Conservation (phyloP, 2,113 vertebrate genomes). For the Laterallus jamaicensis region DNA sequence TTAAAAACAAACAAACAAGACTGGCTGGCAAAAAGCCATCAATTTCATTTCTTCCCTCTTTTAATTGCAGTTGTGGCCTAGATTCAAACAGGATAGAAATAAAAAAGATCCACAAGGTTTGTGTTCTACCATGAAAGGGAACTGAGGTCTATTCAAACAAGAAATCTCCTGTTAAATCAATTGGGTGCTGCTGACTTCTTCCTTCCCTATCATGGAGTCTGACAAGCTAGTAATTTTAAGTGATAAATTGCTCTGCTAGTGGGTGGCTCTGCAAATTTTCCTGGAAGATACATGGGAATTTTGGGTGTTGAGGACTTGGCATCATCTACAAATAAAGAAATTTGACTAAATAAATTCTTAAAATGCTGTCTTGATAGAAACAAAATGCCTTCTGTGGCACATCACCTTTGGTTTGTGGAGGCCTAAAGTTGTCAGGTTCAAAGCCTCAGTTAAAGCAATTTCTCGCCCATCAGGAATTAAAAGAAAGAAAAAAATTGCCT, state of each 20-base stretch:
- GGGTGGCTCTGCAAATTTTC: background rate
- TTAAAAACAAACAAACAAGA: background rate
- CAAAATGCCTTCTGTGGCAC: background rate
- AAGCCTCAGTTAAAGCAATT: background rate
- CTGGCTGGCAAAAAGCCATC: background rate
- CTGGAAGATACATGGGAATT: background rate
- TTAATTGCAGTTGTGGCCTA: background rate
- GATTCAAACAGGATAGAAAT: background rate
- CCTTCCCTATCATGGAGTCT: background rate
- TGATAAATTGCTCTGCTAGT: background rate
- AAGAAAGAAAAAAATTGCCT: background rate
- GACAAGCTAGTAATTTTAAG: background rate
- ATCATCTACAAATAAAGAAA: background rate
- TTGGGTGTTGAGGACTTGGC: background rate
- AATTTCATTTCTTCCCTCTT: background rate
- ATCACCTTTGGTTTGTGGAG: background rate
- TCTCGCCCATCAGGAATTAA: background rate
- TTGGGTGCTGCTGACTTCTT: background rate
- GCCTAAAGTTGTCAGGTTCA: background rate
- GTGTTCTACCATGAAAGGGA: background rate
- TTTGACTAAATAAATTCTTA: background rate
- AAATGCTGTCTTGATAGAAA: background rate
- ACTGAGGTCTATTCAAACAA: background rate
- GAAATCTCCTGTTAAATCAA: background rate
- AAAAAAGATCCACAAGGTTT: background rate